phyloP scores from a whole-genome alignment of 1,140 invertebrate species.

The Marisa cornuarietis region DNA sequence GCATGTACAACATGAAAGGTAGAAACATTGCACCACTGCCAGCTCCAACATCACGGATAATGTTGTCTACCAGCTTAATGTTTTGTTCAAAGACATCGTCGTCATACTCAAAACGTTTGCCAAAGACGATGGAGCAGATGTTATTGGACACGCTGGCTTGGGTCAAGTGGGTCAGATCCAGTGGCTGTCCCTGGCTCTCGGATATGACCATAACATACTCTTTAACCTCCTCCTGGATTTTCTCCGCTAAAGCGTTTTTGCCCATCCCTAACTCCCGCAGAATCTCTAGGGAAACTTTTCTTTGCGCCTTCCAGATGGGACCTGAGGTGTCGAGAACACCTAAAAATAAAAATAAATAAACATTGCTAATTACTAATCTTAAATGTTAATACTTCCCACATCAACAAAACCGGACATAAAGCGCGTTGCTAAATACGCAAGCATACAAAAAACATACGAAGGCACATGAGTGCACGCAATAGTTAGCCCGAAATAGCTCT shows the following conservation, averaged over 20 bases:
- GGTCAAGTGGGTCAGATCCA: constrained; percentile 21
- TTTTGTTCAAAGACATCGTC: constrained; percentile 50
- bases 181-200: constrained; percentile 14
- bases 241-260: constrained; percentile 75
- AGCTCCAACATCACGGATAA: no score
- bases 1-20: no score
- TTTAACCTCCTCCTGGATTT: constrained; percentile 67
- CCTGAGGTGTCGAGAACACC: constrained; percentile 73
- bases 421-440: no score
- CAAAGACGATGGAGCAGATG: constrained; percentile 90
- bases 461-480: no score
- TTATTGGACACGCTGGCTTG: constrained; percentile 84
- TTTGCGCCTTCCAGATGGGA: constrained; percentile 82
- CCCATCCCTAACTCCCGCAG: constrained; percentile 81
- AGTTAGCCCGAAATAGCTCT: no score
- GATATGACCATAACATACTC: constrained; percentile 14
- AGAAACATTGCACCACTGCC: no score
- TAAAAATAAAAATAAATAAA: background rate
- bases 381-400: no score
- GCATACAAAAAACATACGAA: no score
- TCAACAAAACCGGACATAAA: no score
- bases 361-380: no score
- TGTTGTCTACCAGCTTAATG: background rate
- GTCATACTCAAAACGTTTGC: constrained; percentile 72
- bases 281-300: constrained; percentile 77